These are phyloP conservation scores for Bradypus variegatus DNA, from an alignment of 2,797 vertebrate species.

Conservation along the genomic window DNA sequence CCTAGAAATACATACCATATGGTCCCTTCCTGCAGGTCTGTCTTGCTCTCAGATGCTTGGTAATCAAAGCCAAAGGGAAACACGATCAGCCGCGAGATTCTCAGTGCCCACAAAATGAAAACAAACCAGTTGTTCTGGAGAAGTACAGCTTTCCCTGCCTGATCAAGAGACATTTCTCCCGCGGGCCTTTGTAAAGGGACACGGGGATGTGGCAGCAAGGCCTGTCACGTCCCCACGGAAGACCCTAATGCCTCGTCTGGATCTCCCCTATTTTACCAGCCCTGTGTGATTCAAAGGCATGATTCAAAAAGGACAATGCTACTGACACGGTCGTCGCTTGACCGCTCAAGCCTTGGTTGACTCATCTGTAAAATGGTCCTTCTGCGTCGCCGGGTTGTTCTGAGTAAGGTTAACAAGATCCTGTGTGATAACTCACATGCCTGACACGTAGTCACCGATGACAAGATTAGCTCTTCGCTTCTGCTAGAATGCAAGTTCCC, in stretches of 20 bases:
- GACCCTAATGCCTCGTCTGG: neutral
- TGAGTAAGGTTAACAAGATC: neutral
- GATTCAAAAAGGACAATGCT: neutral
- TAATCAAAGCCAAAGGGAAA: constrained; percentile 18
- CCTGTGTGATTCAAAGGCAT: neutral
- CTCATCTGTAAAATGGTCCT: neutral
- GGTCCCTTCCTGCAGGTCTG: neutral
- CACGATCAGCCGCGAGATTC: neutral
- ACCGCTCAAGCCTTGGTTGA: neutral
- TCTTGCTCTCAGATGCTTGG: constrained; percentile 11
- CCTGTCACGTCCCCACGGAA: neutral
- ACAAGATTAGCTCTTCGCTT: neutral
- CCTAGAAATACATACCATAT: neutral
- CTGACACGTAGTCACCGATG: neutral
- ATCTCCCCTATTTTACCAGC: neutral
- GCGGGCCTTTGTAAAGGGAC: neutral
- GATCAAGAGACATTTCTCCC: neutral
- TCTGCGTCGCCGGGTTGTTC: neutral
- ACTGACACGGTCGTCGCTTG: neutral
- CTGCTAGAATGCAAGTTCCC: neutral
- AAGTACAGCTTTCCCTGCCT: neutral
- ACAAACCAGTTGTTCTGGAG: neutral
- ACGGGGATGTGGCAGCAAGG: too few relatives aligned
- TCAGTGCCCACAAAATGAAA: neutral
- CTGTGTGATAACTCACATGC: neutral